phyloP scores from a whole-genome alignment of 1,140 invertebrate genomes.

The Dolichoris vasculosae region DNA sequence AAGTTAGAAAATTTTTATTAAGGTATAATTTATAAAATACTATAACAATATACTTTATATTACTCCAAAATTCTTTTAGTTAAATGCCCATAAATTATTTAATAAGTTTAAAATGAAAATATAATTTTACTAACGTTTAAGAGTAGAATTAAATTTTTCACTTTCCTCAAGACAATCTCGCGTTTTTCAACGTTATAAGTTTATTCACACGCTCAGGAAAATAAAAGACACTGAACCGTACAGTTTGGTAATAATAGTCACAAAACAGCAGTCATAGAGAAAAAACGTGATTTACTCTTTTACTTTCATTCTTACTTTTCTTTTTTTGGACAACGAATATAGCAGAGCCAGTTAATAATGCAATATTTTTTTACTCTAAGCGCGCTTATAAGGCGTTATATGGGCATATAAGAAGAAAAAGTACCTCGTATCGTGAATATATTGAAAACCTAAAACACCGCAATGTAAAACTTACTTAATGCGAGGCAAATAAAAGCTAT shows the following conservation, averaged over 20 bases:
- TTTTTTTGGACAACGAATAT: constrained; percentile 1
- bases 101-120: not conserved
- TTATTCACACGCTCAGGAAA: constrained; percentile 8
- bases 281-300: constrained; percentile 25
- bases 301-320: not conserved
- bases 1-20: too few species aligned
- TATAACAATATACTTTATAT: not conserved
- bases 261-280: constrained; percentile 35
- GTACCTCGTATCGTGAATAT: constrained; percentile 39
- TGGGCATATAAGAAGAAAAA: not conserved
- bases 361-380: constrained; percentile 22
- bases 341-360: constrained; percentile 1
- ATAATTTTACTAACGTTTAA: not conserved
- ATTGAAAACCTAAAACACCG: constrained; percentile 28
- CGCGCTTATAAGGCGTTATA: not conserved
- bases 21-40: not conserved
- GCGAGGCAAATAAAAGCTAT: constrained; percentile 36
- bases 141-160: not conserved
- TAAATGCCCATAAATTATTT: not conserved
- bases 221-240: constrained; percentile 36
- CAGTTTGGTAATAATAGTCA: not conserved
- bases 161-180: constrained; percentile 19
- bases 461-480: constrained; percentile 36
- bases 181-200: constrained; percentile 10
- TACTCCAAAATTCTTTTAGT: not conserved